Evolutionary conservation across 2,888 invertebrate species (phyloP).

Genomic region (Diplazon laetatorius): DNA sequence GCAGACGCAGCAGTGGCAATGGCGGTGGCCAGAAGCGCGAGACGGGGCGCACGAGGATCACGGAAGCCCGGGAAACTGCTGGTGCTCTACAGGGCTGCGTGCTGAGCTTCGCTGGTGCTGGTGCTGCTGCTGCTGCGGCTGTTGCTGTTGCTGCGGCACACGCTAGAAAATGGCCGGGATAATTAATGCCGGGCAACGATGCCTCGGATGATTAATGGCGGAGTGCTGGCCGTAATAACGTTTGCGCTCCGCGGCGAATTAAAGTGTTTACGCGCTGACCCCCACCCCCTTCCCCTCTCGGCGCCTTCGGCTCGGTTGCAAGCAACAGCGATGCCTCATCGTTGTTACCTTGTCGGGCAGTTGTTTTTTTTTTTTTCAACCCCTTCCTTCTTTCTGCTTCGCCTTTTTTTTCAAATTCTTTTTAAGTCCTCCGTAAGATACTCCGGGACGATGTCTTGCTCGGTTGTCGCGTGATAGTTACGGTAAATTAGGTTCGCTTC

Average conservation of each 20-base stretch:
- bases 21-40: slow-evolving; percentile 32
- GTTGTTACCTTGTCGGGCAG: background rate
- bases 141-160: slow-evolving; percentile 64
- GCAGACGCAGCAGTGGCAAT: slow-evolving; percentile 57
- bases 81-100: slow-evolving; percentile 39
- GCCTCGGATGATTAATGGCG: slow-evolving; percentile 78
- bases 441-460: slow-evolving; percentile 31
- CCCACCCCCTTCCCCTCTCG: too few species aligned
- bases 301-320: slow-evolving; percentile 2
- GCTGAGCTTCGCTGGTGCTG: slow-evolving; percentile 29
- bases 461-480: slow-evolving; percentile 29
- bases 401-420: too few species aligned
- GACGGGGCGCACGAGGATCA: slow-evolving; percentile 28
- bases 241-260: slow-evolving; percentile 75
- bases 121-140: slow-evolving; percentile 51
- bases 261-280: slow-evolving; percentile 73
- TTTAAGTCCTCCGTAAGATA: slow-evolving; percentile 8
- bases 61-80: slow-evolving; percentile 49
- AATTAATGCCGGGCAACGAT: slow-evolving; percentile 79
- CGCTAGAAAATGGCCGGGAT: slow-evolving; percentile 78
- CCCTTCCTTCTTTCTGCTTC: too few species aligned
- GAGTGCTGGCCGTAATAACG: slow-evolving; percentile 75
- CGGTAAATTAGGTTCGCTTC: slow-evolving; percentile 41
- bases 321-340: slow-evolving; percentile 25
- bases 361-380: slow-evolving; percentile 18